phyloP scores from a whole-genome alignment of 2,888 invertebrate genomes.

The Phasia obesa region DNA sequence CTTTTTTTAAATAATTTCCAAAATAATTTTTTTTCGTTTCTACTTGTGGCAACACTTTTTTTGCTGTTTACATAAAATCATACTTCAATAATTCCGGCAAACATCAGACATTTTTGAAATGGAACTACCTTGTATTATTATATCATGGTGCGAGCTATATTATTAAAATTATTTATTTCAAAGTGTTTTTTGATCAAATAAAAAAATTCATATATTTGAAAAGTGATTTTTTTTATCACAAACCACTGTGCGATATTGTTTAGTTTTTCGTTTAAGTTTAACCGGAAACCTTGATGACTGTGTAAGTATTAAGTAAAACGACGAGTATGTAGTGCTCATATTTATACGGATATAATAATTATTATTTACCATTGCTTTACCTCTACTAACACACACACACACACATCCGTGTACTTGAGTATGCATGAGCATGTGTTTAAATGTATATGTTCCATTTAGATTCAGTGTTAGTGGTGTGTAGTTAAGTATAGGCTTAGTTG shows the following conservation, averaged over 20 bases:
- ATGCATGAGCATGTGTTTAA: background rate
- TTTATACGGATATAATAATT: conserved; percentile 32
- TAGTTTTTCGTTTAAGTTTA: conserved; percentile 21
- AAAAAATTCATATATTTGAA: too few species aligned
- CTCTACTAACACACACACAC: background rate
- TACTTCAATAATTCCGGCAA: too few species aligned
- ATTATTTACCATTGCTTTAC: conserved; percentile 6
- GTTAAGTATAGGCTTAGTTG: conserved; percentile 46
- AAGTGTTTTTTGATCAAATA: too few species aligned
- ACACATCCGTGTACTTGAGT: background rate
- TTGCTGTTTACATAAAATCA: too few species aligned
- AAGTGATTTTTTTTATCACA: too few species aligned
- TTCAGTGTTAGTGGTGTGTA: conserved; percentile 4
- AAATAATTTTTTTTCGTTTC: too few species aligned
- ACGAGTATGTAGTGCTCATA: background rate
- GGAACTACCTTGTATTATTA: too few species aligned
- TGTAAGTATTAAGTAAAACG: background rate
- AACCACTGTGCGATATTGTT: background rate
- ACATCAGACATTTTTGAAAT: too few species aligned
- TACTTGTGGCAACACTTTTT: too few species aligned
- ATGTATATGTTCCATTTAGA: background rate
- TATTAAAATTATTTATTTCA: too few species aligned
- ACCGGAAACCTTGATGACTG: conserved; percentile 48
- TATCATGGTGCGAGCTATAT: too few species aligned
- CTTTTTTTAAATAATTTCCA: too few species aligned